Base-by-base conservation (phyloP, 2,113 vertebrate species). In the Bostrychus sinensis region DNA sequence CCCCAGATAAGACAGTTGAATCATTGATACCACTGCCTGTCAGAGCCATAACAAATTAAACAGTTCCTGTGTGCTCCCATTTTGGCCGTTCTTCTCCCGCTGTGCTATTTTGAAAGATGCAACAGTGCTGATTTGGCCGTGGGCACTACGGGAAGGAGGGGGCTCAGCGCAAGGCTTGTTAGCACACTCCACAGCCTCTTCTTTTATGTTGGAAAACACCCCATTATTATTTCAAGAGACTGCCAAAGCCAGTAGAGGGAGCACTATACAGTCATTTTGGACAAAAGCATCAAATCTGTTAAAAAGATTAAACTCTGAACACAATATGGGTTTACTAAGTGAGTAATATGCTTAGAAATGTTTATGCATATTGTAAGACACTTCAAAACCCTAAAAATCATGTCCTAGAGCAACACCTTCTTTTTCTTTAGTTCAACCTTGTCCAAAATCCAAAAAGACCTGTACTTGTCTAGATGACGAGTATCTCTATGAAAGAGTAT, bases 41-140 rank as follows among this genome's bases (percentile, higher is more conserved):
- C 76, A 78, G 71, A 61, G 54, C 63, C 74, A 56, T 72, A 83
- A 83, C 76, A 85, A 83, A 89, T 85, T 80, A 77, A 68, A 81
- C 70, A 86, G 78, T 82, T 83, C 72, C 72, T 75, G 61, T 76
- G 77, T 46, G 22, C 66, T 77, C 45, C 20, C 25, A 17, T 77
- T 83, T 86, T 78, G 70, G 76, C 76, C 20, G 60, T 43, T 67
- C 59, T 78, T 58, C 71, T 70, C 75, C 73, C 16, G 58, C 79
- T 82, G 64, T 75, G 82, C 69, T 77, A 39, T 75, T 87, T 78
- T 87, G 79, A 83, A 84, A 72, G 85, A 83, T 89, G 77, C 77
- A 82, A 71, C 77, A 61, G 67, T 26, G 72, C 75, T 66, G 72
- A 81, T 83, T 70, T 83, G 70, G 79, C 79, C 63, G 10, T 67